These are phyloP conservation scores for Cordilura impudica DNA, from an alignment of 2,888 invertebrate genomes.

Conservation along the genomic window DNA sequence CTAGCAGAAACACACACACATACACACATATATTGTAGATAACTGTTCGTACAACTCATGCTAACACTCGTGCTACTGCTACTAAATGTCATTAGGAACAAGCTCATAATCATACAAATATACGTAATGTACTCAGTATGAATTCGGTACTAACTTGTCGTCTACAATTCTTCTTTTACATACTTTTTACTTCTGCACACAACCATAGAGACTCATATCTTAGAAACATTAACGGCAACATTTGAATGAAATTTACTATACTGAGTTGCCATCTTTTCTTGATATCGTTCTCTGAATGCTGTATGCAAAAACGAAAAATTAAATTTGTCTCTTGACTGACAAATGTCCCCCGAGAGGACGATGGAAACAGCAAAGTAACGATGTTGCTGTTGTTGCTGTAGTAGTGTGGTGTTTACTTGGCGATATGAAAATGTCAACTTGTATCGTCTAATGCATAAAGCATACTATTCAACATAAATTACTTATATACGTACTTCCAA, in stretches of 20 bases:
- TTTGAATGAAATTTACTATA: slow-evolving; percentile 52
- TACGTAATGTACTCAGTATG: neutral
- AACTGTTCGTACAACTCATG: slow-evolving; percentile 24
- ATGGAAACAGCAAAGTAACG: slow-evolving; percentile 63
- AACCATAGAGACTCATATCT: slow-evolving; percentile 55
- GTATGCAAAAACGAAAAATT: slow-evolving; percentile 68
- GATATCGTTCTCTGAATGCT: slow-evolving; percentile 48
- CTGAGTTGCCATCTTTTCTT: neutral
- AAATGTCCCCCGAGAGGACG: slow-evolving; percentile 75
- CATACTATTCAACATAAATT: slow-evolving; percentile 60
- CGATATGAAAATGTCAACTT: slow-evolving; percentile 75
- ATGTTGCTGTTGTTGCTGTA: slow-evolving; percentile 23
- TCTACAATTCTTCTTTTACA: no score
- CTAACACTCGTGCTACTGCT: slow-evolving; percentile 53
- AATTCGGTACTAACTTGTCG: no score
- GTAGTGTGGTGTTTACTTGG: slow-evolving; percentile 67
- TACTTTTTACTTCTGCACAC: neutral
- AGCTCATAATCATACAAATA: slow-evolving; percentile 40
- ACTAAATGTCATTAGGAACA: slow-evolving; percentile 60
- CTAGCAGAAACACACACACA: neutral
- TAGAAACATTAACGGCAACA: slow-evolving; percentile 42
- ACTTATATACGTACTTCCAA: neutral
- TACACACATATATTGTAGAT: slow-evolving; percentile 18
- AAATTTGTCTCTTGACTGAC: slow-evolving; percentile 76
- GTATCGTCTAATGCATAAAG: slow-evolving; percentile 63